Base-by-base conservation (phyloP, 2,113 vertebrate genomes). In the Melanostigma gelatinosum region DNA sequence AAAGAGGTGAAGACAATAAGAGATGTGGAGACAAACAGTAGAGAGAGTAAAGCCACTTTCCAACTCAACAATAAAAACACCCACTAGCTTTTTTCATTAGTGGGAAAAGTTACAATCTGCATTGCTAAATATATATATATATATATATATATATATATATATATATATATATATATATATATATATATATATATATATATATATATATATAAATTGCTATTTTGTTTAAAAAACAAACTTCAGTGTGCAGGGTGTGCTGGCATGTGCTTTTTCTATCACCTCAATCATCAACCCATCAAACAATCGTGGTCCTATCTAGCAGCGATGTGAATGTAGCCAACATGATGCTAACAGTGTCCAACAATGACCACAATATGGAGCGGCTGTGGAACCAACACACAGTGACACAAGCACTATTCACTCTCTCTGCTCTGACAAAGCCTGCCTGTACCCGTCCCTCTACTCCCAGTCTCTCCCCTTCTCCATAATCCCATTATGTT, bases 401-500 rank as follows among this genome's bases (percentile, higher is more conserved):
- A 55, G 27, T 5, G n/a, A 71, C 60, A 20, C 75, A 15, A 16
- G 52, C 60, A 22, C 75, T 44, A 16, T 57, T 76, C 81, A 57
- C 60, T 27, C 13, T 58, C 57, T 60, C 27, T 4, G 48, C 55
- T 52, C 75, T 48, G 38, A 79, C 44, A 69, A 71, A 86, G 50
- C 63, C 79, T 57, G 69, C 18, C 54, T 52, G 44, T 0, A 11
- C 38, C 63, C 60, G 52, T 32, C 79, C 40, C 62, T 55, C 24
- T 1, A 1, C n/a, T 69, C 60, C 40, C 54, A 27, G 54, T 0
- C 46, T 57, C 60, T 40, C 50, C n/a, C 46, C 29, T 72, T 27
- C 66, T 46, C 36, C 18, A 40, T 90, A 90, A 93, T 93, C 91
- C 86, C 81, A 86, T 91, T 91, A 90, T 85, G 87, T 87, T 85